A percentile compares a stretch with the other conserved stretches of the same genome.
Conservation (phyloP, 2,113 vertebrate species). For the Morone chrysops region DNA sequence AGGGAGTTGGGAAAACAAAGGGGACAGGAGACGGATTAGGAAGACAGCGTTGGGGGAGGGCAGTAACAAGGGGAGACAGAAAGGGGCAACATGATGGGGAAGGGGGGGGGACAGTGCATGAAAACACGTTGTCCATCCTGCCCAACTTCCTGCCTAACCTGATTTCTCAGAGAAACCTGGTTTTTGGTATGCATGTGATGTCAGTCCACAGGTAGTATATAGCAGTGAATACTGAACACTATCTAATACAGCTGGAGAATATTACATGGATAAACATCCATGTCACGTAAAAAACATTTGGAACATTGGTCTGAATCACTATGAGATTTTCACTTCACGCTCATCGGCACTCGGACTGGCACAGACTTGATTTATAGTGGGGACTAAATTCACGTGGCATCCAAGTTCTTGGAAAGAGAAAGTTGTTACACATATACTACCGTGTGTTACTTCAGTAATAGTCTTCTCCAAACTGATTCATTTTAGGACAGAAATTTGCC, state of each 20-base stretch:
- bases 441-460: not conserved
- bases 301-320: not conserved
- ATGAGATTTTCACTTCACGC: not conserved
- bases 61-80: not conserved
- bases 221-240: not conserved
- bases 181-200: not conserved
- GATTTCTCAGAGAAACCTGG: conserved; percentile 7
- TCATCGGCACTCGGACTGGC: not conserved
- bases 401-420: conserved; percentile 10
- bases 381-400: conserved; percentile 25
- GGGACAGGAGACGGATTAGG: conserved; percentile 28
- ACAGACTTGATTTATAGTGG: conserved; percentile 29
- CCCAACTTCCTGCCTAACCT: not conserved
- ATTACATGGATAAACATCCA: not conserved
- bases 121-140: not conserved
- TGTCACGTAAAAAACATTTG: not conserved
- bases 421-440: not conserved
- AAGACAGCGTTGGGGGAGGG: conserved; percentile 17
- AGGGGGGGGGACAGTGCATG: not conserved
- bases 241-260: not conserved
- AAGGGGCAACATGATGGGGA: conserved; percentile 12
- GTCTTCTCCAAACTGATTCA: not conserved
- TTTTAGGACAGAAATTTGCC: not conserved
- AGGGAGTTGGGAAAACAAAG: conserved; percentile 32
- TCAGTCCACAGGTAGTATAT: not conserved